phyloP scores from a whole-genome alignment of 2,113 vertebrate genomes.

The Isichthys henryi region DNA sequence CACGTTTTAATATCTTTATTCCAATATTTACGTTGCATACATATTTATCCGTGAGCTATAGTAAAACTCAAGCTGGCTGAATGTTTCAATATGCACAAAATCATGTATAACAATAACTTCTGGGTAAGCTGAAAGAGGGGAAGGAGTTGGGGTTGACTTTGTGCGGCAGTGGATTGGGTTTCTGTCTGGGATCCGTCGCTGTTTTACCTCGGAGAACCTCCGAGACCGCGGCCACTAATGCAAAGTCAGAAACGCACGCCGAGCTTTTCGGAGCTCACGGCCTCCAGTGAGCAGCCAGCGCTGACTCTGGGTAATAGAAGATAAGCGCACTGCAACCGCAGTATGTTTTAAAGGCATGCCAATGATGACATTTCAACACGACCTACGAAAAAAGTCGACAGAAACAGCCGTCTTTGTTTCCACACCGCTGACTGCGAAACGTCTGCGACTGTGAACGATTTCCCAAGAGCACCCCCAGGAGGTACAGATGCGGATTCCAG shows the following conservation, averaged over 20 bases:
- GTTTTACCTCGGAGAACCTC: not conserved
- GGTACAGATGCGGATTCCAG: not conserved
- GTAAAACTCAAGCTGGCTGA: not conserved
- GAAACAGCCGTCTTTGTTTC: not conserved
- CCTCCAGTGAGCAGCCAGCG: not conserved
- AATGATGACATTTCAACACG: not conserved
- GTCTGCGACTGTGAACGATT: not conserved
- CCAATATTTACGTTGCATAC: not conserved
- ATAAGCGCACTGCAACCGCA: not conserved
- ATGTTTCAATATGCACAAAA: not conserved
- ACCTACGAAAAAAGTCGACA: not conserved
- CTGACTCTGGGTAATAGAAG: not conserved
- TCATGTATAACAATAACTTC: not conserved
- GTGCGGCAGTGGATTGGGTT: not conserved
- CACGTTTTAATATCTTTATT: not conserved
- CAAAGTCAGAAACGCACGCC: not conserved
- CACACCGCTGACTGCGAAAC: not conserved
- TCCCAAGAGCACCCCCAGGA: not conserved
- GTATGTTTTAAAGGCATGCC: not conserved
- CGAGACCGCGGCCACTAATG: not conserved
- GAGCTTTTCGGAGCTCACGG: not conserved
- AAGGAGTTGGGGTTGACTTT: not conserved
- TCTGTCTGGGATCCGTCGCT: not conserved
- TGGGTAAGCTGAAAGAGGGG: not conserved
- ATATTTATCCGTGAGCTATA: not conserved